phyloP scores from a whole-genome alignment of 2,888 invertebrate species.

The Tetropium fuscum region DNA sequence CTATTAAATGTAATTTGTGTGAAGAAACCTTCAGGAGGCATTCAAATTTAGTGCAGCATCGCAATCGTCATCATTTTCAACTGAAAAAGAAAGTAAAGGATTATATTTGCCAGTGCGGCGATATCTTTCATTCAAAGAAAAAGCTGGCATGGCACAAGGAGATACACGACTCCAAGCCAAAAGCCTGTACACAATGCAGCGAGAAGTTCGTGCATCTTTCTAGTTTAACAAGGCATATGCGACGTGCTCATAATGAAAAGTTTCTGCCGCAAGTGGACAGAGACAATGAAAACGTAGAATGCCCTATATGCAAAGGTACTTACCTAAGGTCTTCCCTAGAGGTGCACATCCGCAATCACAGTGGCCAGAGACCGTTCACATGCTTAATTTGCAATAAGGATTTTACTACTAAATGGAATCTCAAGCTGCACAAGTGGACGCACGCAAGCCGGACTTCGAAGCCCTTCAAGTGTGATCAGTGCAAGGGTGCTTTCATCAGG shows the following conservation, averaged over 20 bases:
- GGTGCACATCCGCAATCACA: constrained; percentile 84
- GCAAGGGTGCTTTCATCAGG: constrained; percentile 87
- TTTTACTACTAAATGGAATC: constrained; percentile 91
- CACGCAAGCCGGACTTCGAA: constrained; percentile 86
- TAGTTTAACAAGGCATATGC: constrained; percentile 85
- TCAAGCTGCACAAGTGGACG: constrained; percentile 90
- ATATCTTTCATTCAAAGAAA: constrained; percentile 84
- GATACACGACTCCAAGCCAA: constrained; percentile 83
- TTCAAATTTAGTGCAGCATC: constrained; percentile 88
- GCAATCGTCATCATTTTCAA: constrained; percentile 81
- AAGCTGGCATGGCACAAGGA: constrained; percentile 90
- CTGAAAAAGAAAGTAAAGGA: constrained; percentile 76
- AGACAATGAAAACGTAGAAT: constrained; percentile 77
- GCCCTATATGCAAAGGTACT: constrained; percentile 81
- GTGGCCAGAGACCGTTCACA: constrained; percentile 79
- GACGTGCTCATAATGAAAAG: constrained; percentile 82
- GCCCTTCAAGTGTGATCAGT: constrained; percentile 86
- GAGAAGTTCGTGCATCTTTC: constrained; percentile 89
- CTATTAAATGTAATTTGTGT: constrained; percentile 84
- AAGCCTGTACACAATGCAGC: constrained; percentile 86
- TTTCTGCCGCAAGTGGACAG: constrained; percentile 75
- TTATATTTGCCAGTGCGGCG: constrained; percentile 73
- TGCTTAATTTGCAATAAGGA: constrained; percentile 88
- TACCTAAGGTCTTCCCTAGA: constrained; percentile 85
- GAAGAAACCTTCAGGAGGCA: constrained; percentile 84